Percentiles rank a stretch among this genome's conserved stretches.
These are phyloP conservation scores for Andrena marginata DNA, from an alignment of 2,888 invertebrate species.

Conservation along the genomic window DNA sequence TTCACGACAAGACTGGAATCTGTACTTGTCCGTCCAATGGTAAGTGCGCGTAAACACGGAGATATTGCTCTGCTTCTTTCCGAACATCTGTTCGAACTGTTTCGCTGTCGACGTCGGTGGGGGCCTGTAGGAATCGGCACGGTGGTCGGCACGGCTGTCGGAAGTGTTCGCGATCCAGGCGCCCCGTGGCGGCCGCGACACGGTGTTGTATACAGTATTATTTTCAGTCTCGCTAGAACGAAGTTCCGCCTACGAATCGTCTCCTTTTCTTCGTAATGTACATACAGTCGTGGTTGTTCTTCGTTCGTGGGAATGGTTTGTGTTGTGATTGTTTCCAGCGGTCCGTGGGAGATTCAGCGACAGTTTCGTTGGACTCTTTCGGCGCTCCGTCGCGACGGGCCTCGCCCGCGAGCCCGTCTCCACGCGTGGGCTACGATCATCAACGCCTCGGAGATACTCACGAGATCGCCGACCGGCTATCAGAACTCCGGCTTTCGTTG, in stretches of 20 bases:
- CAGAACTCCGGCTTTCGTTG: conserved; percentile 23
- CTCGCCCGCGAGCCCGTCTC: too few relatives aligned
- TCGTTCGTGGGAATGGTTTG: background rate
- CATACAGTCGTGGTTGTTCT: background rate
- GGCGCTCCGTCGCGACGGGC: background rate
- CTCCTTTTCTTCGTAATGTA: background rate
- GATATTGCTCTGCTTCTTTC: conserved; percentile 6
- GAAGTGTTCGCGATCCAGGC: background rate
- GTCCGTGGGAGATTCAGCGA: background rate
- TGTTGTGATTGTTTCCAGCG: background rate
- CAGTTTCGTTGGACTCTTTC: too few relatives aligned
- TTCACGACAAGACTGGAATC: conserved; percentile 26
- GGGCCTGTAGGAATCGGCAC: background rate
- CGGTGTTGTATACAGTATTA: conserved; percentile 34
- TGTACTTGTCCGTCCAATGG: conserved; percentile 30
- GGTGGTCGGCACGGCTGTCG: conserved; percentile 1
- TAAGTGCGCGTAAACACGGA: conserved; percentile 14
- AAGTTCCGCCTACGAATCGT: conserved; percentile 11
- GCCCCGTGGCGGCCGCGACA: background rate
- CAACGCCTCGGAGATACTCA: conserved; percentile 9
- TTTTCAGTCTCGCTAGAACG: conserved; percentile 23
- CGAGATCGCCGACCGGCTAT: conserved; percentile 7
- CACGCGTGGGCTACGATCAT: background rate
- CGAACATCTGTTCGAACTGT: background rate
- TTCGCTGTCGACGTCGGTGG: conserved; percentile 7